Conservation (phyloP, 1,140 invertebrate genomes). For the Aporrectodea caliginosa region DNA sequence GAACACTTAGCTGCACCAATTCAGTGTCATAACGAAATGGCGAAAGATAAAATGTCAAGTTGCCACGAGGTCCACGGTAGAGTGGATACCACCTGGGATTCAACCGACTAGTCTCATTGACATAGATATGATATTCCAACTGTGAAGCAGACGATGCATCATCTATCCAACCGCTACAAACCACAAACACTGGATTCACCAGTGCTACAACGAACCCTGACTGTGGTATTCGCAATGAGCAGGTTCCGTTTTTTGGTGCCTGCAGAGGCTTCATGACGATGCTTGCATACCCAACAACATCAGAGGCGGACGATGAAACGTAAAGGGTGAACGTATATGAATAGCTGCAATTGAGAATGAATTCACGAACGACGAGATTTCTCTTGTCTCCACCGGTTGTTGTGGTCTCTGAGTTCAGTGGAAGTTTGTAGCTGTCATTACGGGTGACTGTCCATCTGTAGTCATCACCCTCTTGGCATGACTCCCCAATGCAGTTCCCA, state of each 20-base stretch:
- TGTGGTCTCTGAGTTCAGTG: slow-evolving; percentile 18
- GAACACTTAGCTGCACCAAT: not conserved
- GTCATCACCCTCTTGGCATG: slow-evolving; percentile 12
- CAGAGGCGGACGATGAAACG: not conserved
- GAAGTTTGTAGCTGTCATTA: slow-evolving; percentile 8
- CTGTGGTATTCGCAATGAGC: not conserved
- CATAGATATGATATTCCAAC: not conserved
- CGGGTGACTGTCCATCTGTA: slow-evolving; percentile 39
- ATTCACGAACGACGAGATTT: not conserved
- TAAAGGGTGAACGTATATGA: not conserved
- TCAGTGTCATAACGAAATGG: not conserved
- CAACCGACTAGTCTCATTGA: not conserved
- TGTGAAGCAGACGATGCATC: not conserved
- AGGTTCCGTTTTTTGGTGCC: not conserved
- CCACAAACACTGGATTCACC: not conserved
- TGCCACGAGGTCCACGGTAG: not conserved
- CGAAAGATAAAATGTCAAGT: not conserved
- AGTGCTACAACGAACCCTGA: not conserved
- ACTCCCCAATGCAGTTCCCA: slow-evolving; percentile 39
- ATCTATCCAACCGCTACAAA: not conserved
- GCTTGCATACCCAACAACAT: not conserved
- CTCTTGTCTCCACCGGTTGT: slow-evolving; percentile 23
- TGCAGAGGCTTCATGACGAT: not conserved
- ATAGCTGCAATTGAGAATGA: not conserved
- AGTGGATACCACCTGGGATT: not conserved